phyloP scores from a whole-genome alignment of 2,888 invertebrate genomes.

The Epistrophella euchroma region DNA sequence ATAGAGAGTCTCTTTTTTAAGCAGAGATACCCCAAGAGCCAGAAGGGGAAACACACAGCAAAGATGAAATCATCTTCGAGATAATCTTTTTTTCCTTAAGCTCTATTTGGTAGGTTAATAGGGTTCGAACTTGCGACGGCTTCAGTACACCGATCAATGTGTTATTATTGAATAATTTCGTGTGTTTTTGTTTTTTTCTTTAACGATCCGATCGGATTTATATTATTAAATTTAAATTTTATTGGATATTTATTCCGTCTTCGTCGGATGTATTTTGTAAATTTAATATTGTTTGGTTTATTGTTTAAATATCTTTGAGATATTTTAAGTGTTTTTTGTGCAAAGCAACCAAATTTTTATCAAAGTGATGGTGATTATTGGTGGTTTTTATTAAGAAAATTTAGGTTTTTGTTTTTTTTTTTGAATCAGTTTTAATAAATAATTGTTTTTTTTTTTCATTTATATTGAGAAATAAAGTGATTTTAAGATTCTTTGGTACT shows the following conservation, averaged over 20 bases:
- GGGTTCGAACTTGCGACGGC: constrained; percentile 70
- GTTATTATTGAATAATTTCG: background rate
- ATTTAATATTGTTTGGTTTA: background rate
- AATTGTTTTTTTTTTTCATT: too few relatives aligned
- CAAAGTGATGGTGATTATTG: background rate
- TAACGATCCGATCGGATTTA: background rate
- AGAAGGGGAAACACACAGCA: background rate
- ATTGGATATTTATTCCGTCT: background rate
- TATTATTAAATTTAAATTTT: background rate
- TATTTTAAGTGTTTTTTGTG: background rate
- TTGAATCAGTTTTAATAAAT: background rate
- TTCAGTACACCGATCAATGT: constrained; percentile 32
- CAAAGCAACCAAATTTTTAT: background rate
- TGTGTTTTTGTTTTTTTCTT: background rate
- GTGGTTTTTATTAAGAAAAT: too few relatives aligned
- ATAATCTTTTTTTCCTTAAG: constrained; percentile 54
- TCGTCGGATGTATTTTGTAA: background rate
- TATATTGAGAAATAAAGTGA: too few relatives aligned
- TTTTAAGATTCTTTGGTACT: too few relatives aligned
- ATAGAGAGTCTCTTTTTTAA: constrained; percentile 1
- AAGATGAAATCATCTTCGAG: constrained; percentile 63
- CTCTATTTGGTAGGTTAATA: constrained; percentile 63
- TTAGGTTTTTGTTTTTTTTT: background rate
- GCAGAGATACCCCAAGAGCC: too few relatives aligned
- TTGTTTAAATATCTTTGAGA: background rate